Evolutionary conservation across 1,140 invertebrate genomes (phyloP), one percentile per base, ranked within the genome.

Genomic region (Monochamus saltuarius): DNA sequence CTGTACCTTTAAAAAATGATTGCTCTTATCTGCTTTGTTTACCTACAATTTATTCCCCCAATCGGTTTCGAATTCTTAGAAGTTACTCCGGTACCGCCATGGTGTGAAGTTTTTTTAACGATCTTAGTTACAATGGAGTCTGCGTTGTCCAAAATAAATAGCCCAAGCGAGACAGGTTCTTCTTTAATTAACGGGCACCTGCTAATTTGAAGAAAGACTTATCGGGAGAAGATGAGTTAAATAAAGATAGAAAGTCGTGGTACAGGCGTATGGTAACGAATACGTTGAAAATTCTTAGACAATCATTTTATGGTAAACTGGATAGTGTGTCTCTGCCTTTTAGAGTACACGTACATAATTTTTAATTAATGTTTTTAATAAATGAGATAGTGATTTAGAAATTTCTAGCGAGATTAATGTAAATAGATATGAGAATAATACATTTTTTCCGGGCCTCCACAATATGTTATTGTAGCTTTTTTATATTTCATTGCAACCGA

Each of bases 151-250:
- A 63, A 62, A 66, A 51, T 60, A 66, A 67, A 67, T 67, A 67
- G 56, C 59, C 47, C 22, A 37, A 11, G 39, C 49, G 57, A 61
- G 61, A 67, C 65, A 63, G 65, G 65, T 67, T 67, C 59, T 60
- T 56, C 64, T 63, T 63, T 67, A 67, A 67, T 67, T 67, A 67
- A 64, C 65, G 59, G 58, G 47, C 56, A 54, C 58, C 58, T 59
- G 65, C 63, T 67, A 67, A 67, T 67, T 39, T 54, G 65, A 63
- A 67, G 59, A 62, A 63, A 61, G 57, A 61, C 61, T 56, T 40
- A 59, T 54, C 56, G 13, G 22, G 54, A 13, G 40, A 7, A 29
- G 34, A 46, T 46, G 57, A 56, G 64, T 43, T 59, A 51, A 46
- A 35, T 56, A 61, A 56, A 51, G 49, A 59, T 49, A 52, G 39